These are phyloP conservation scores for Andrena praecox DNA, from an alignment of 2,888 invertebrate species.

Conservation along the genomic window DNA sequence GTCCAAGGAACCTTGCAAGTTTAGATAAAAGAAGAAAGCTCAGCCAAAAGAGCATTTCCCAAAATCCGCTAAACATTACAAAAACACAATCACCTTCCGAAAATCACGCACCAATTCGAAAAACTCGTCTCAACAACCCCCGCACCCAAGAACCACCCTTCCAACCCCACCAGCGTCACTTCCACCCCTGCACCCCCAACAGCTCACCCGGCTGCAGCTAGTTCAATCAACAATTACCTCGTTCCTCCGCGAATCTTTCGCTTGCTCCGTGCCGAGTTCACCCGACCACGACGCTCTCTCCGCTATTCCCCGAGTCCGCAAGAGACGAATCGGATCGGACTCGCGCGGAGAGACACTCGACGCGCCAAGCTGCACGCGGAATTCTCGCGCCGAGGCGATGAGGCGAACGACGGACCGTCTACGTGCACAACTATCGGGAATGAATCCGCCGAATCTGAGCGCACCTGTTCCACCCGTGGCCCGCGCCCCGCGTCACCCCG, in stretches of 20 bases:
- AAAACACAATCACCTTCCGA: no score
- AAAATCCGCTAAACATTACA: no score
- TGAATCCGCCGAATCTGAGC: conserved; percentile 42
- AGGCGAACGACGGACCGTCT: conserved; percentile 15
- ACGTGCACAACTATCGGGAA: conserved; percentile 41
- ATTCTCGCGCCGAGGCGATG: conserved; percentile 35
- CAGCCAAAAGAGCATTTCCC: no score
- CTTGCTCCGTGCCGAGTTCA: neutral
- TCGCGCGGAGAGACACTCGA: neutral
- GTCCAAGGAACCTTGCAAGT: no score
- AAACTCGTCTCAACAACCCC: no score
- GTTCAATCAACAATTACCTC: neutral
- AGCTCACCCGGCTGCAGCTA: neutral
- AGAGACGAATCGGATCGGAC: neutral
- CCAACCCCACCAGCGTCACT: no score
- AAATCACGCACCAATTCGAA: no score
- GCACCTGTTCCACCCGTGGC: conserved; percentile 55
- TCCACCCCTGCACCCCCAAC: no score
- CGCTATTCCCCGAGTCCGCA: neutral
- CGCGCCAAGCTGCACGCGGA: conserved; percentile 10
- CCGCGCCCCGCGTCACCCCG: neutral
- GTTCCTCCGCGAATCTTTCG: neutral
- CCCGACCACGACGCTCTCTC: neutral
- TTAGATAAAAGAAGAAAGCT: no score
- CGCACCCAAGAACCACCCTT: no score